Percentiles rank a stretch among this genome's conserved stretches.
phyloP scores from a whole-genome alignment of 2,113 vertebrate genomes.

The Aptenodytes patagonicus region DNA sequence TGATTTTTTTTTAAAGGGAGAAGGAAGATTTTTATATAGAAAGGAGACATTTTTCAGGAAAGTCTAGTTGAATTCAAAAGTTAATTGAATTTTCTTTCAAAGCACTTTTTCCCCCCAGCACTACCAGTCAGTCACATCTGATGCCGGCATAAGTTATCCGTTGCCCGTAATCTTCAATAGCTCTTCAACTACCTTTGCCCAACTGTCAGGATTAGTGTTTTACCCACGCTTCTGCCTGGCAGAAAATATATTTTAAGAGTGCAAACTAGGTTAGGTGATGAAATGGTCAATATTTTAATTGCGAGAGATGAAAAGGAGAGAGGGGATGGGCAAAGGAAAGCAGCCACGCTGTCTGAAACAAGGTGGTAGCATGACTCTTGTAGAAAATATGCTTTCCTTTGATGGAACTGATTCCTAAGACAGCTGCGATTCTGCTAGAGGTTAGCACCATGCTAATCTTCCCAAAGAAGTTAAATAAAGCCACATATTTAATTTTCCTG shows the following conservation, averaged over 20 bases:
- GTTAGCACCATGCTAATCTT: constrained; percentile 21
- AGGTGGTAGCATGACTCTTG: constrained; percentile 6
- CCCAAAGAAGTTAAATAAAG: constrained; percentile 44
- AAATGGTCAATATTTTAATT: constrained; percentile 30
- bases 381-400: constrained; percentile 47
- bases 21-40: background rate
- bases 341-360: constrained; percentile 19
- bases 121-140: background rate
- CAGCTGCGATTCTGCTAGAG: constrained; percentile 1
- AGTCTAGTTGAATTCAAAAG: background rate
- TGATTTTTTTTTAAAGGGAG: background rate
- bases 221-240: background rate
- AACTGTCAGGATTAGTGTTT: background rate
- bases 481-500: constrained; percentile 43
- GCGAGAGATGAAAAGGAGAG: background rate
- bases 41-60: background rate
- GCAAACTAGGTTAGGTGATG: background rate
- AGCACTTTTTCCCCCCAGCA: background rate
- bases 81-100: background rate
- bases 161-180: background rate
- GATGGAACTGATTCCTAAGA: constrained; percentile 30
- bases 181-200: background rate
- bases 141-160: background rate
- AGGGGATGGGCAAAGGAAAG: background rate
- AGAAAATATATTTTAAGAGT: background rate